Percentiles rank a stretch among this genome's conserved stretches.
Conservation (phyloP, 2,113 vertebrate genomes). For the Beaufortia kweichowensis region DNA sequence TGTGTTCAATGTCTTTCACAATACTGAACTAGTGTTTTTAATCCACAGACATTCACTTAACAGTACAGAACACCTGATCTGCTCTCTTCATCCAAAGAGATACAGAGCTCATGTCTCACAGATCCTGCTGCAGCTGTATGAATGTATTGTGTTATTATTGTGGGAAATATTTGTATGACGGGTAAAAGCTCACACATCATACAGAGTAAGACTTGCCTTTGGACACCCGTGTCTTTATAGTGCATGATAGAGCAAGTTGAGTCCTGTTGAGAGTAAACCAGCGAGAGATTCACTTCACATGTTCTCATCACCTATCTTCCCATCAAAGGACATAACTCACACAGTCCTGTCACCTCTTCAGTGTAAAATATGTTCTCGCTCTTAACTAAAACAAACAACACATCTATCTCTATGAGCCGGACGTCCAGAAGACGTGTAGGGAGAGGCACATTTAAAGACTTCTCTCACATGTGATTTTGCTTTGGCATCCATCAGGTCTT, state of each 20-base stretch:
- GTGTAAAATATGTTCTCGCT: slow-evolving; percentile 71
- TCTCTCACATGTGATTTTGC: background rate
- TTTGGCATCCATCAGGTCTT: slow-evolving; percentile 43
- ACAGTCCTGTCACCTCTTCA: slow-evolving; percentile 65
- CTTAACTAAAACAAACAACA: slow-evolving; percentile 76
- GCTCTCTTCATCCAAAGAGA: slow-evolving; percentile 56
- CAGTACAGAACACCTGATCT: slow-evolving; percentile 46
- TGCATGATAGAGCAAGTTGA: slow-evolving; percentile 69
- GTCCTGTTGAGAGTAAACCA: slow-evolving; percentile 62
- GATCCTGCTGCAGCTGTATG: slow-evolving; percentile 15
- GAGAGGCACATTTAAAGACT: background rate
- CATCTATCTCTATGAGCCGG: slow-evolving; percentile 73
- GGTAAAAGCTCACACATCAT: background rate
- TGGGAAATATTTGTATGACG: too few relatives aligned
- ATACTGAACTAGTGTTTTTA: background rate
- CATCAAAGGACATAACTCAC: slow-evolving; percentile 62
- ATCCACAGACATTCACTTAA: slow-evolving; percentile 13
- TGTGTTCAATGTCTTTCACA: background rate
- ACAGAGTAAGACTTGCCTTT: slow-evolving; percentile 9
- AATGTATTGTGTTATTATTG: too few relatives aligned
- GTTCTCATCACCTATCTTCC: slow-evolving; percentile 64
- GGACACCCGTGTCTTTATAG: background rate
- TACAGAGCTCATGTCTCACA: slow-evolving; percentile 61
- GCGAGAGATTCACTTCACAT: slow-evolving; percentile 68
- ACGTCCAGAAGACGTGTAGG: slow-evolving; percentile 54